Evolutionary conservation across 2,113 vertebrate genomes (phyloP), one percentile per base, ranked within the genome.

Genomic region (Ictidomys tridecemlineatus): DNA sequence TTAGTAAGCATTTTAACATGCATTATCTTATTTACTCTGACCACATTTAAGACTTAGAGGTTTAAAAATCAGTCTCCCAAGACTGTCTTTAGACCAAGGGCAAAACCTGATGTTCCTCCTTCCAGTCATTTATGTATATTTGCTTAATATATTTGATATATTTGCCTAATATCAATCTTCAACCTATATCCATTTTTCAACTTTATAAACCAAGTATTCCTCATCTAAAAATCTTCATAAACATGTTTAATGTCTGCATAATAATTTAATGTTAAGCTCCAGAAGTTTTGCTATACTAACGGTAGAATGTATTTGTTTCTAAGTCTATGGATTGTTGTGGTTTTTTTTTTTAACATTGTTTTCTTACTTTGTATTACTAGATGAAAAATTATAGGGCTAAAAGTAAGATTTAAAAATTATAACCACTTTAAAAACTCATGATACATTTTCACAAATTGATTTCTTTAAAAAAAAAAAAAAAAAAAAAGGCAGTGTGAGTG

Each of bases 321-420:
- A 37, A 79, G n/a, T 83, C 56, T 87, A 2, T 86, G 74, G n/a
- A 78, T 85, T 76, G 5, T 45, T 45, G 45, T 45, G 1, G 45
- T 45, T 72, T 84, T 82, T 74, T 72, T 72, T 34, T 58, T 65
- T 69, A 78, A 85, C 20, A 51, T 56, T 51, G 48, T 92, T 95
- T 96, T 39, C 34, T 94, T 86, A 58, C 28, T 58, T 8, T 45
- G 58, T 93, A 37, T 91, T 53, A 95, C 45, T 91, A 89, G 72
- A 80, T 93, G 56, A 28, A 96, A 86, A 89, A 93, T 95, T 73
- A 56, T 8, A 67, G 74, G 30, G 78, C 78, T 42, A 94, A 34
- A 94, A 83, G 73, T 93, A 72, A 78, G 7, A 32, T 89, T 97
- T 92, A 69, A 74, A 89, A 78, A 69, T 63, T 63, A 5, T 42